Evolutionary conservation across 2,113 vertebrate genomes (phyloP), one percentile per base, ranked within the genome.

Genomic region (Epinephelus lanceolatus): DNA sequence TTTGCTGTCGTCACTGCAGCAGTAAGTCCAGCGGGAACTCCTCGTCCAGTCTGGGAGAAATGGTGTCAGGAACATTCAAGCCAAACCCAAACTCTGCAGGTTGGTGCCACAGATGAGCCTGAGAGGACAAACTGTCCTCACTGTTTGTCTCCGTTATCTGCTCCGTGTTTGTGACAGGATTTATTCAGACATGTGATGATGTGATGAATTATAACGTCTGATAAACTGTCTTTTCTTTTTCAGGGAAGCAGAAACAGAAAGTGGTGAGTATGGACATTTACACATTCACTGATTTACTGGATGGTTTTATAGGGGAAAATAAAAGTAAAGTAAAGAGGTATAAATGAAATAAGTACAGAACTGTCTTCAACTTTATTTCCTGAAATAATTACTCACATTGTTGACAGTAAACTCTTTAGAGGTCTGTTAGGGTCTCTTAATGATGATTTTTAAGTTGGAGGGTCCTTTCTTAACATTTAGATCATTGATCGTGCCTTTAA

Each of bases 201-300:
- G 3, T 21, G 5, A 52, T 8, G 23, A 2, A 45, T 53, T 19
- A 13, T 45, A 12, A 23, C 47, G 21, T 14, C 8, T 73, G 15
- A 45, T 62, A 21, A 42, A 6, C 65, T 23, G 2, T 9, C 3
- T 95, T 56, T 57, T 91, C 91, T 86, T 92, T 95, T 95, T 88
- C 95, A 99, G 98, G 97, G 86, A 99, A 99, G 94, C 98, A 98
- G 95, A 99, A 99, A 91, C 98, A 99, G 88, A 99, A 99, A 96
- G 97, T 99, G 97, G 98, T 99, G 92, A 98, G 98, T 97, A 27
- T 52, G 23, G 13, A 21, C 1, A 45, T 59, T 49, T 19, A 65
- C 6, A 33, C 14, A 10, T 33, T 62, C 1, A 14, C 9, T 40
- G 2, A 40, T 11, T 21, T 57, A 45, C 30, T 66, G 27, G 10